Conservation (phyloP, 2,113 vertebrate species). For the Trichechus manatus region DNA sequence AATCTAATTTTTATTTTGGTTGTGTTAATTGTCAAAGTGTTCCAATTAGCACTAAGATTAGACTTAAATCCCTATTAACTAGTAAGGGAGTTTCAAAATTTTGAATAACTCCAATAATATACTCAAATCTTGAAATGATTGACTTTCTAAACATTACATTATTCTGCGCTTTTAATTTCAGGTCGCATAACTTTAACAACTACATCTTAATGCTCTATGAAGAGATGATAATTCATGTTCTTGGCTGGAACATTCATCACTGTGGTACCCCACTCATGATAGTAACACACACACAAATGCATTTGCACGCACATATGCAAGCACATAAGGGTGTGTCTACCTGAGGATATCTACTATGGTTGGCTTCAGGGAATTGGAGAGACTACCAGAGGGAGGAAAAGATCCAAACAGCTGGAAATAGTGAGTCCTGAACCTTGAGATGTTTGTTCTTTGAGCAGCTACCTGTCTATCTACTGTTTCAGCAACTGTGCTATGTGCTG, state of each 20-base stretch:
- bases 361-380: neutral
- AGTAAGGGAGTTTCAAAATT: slow-evolving; percentile 54
- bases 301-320: neutral
- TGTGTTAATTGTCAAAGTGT: slow-evolving; percentile 59
- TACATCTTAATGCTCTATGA: neutral
- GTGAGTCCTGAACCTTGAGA: neutral
- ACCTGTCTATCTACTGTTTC: neutral
- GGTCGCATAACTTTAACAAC: neutral
- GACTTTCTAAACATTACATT: slow-evolving; percentile 30
- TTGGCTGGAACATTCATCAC: neutral
- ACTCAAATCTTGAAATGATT: slow-evolving; percentile 52
- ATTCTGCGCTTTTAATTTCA: slow-evolving; percentile 47
- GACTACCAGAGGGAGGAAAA: neutral
- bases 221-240: neutral
- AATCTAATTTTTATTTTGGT: slow-evolving; percentile 72
- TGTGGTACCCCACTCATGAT: neutral
- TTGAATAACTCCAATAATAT: slow-evolving; percentile 52
- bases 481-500: neutral
- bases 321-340: neutral
- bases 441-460: neutral
- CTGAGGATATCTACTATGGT: neutral
- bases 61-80: slow-evolving; percentile 68
- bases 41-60: slow-evolving; percentile 71
- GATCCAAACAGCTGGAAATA: neutral
- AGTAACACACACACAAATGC: neutral